Percentiles rank a stretch among this genome's conserved stretches.
phyloP scores from a whole-genome alignment of 2,888 invertebrate genomes.

The Charanyca ferruginea region DNA sequence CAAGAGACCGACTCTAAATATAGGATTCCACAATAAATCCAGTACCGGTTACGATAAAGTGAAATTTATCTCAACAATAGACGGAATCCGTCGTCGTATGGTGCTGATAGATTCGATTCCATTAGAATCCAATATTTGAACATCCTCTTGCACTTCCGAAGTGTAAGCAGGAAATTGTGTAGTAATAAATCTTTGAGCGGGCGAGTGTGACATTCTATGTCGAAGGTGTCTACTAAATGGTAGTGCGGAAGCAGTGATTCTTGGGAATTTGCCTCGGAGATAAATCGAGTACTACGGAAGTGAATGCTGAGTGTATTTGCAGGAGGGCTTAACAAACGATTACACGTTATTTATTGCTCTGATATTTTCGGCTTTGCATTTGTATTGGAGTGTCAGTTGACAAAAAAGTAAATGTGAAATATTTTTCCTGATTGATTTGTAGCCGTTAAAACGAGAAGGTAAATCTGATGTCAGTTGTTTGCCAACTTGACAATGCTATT shows the following conservation, averaged over 20 bases:
- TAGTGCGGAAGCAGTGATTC: slow-evolving; percentile 58
- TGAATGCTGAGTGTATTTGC: slow-evolving; percentile 43
- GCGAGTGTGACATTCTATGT: slow-evolving; percentile 47
- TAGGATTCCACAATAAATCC: slow-evolving; percentile 44
- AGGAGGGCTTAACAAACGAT: slow-evolving; percentile 52
- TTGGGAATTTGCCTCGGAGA: slow-evolving; percentile 59
- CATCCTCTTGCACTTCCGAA: slow-evolving; percentile 60
- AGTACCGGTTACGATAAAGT: slow-evolving; percentile 46
- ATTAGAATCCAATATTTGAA: slow-evolving; percentile 70
- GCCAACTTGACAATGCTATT: neutral
- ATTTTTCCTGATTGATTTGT: slow-evolving; percentile 6
- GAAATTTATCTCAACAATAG: slow-evolving; percentile 60
- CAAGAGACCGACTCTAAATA: slow-evolving; percentile 27
- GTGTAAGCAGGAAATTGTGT: slow-evolving; percentile 59
- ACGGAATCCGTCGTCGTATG: slow-evolving; percentile 43
- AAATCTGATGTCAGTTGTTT: neutral
- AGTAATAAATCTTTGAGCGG: slow-evolving; percentile 58
- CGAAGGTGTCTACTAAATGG: slow-evolving; percentile 57
- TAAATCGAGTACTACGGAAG: slow-evolving; percentile 52
- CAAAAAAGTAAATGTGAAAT: slow-evolving; percentile 11
- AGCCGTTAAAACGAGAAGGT: neutral
- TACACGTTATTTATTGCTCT: slow-evolving; percentile 51
- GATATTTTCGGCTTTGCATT: slow-evolving; percentile 22
- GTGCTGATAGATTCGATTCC: slow-evolving; percentile 62
- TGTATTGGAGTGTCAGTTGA: slow-evolving; percentile 20